Evolutionary conservation across 1,140 invertebrate genomes (phyloP).

Genomic region (Megathymus violae): DNA sequence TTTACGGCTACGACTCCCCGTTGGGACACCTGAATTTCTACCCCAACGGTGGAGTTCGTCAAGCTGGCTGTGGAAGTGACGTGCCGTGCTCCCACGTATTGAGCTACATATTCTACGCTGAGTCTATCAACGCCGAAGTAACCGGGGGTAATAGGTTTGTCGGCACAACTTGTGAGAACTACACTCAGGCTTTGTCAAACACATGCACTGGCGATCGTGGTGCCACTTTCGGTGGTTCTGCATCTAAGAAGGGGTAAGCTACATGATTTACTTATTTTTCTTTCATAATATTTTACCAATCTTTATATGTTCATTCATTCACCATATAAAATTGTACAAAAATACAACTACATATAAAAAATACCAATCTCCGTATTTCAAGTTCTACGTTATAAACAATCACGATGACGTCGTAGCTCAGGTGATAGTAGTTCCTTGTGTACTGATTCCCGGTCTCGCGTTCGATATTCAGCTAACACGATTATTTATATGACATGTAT

Average conservation of each 20-base stretch:
- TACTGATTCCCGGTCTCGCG: no score
- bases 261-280: no score
- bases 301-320: no score
- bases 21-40: slow-evolving; percentile 89
- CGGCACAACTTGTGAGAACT: slow-evolving; percentile 60
- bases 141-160: slow-evolving; percentile 51
- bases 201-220: slow-evolving; percentile 54
- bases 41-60: slow-evolving; percentile 85
- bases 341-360: no score
- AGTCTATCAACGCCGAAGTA: slow-evolving; percentile 54
- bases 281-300: no score
- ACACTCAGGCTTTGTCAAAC: slow-evolving; percentile 47
- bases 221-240: slow-evolving; percentile 55
- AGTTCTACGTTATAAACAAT: no score
- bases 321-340: no score
- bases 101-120: slow-evolving; percentile 63
- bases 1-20: slow-evolving; percentile 82
- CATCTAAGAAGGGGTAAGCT: slow-evolving; percentile 52
- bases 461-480: no score
- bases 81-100: slow-evolving; percentile 56
- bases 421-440: no score
- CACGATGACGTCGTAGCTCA: no score
- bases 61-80: slow-evolving; percentile 53
- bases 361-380: no score
- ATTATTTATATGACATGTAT: no score